Base-by-base conservation (phyloP, 2,888 invertebrate species). In the Spodoptera exigua region DNA sequence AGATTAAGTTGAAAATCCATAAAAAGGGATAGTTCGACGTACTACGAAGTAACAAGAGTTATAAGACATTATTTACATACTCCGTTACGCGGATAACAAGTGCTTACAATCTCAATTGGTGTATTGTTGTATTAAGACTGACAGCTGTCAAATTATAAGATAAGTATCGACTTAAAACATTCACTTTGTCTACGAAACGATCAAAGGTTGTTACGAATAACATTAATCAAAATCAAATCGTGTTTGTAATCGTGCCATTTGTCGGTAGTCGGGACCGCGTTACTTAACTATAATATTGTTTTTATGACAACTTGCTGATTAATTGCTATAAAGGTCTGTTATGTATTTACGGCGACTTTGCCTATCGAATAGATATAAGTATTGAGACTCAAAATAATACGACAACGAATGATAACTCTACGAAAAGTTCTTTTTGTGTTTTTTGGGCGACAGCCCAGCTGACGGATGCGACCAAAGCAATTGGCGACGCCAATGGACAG, bases 101-200 rank as follows among this genome's bases (percentile, higher is more conserved):
- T 74, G 71, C 61, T 53, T 66, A 68, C 73, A 72, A 67, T 65
- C 66, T 74, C 71, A 70, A 73, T 75, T 78, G 74, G 59, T 74
- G 61, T 76, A 76, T 72, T 73, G 74, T 79, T 73, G 71, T 76
- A 71, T 72, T 74, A 59, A 61, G 80, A 81, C 74, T 74, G 81
- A 78, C 80, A 78, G 79, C 80, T 80, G 81, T 77, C 80, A 77
- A 77, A 80, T 81, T 78, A 79, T 53, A 55, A 65, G 79, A 80
- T 79, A 74, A 60, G 58, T 74, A 80, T 79, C 78, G 60, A 55
- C 40, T 49, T 69, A 68, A n/a, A 70, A 70, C 78, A 74, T 72
- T 71, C 67, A 76, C 67, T 78, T 76, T 71, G 62, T 62, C 41
- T 37, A 32, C 53, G 43, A 48, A 40, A 53, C 41, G 60, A 56